Evolutionary conservation across 2,888 invertebrate genomes (phyloP), one percentile per base, ranked within the genome.

Genomic region (Scaptodrosophila latifasciaeformis): DNA sequence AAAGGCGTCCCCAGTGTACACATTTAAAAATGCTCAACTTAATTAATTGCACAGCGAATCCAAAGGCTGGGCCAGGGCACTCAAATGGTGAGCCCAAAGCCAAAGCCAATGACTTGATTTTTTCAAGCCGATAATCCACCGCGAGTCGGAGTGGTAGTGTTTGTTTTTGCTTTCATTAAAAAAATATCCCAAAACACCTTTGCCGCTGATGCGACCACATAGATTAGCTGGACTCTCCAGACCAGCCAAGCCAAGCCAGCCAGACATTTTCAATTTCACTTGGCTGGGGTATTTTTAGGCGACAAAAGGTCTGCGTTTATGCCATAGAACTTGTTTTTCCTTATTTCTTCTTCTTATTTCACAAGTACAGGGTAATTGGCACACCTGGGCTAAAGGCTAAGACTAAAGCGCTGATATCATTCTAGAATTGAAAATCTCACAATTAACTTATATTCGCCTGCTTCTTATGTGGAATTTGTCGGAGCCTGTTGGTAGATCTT

Each of bases 1-100:
- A 40, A 13, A 39, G 31, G 30, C 40, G 31, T 39, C 39, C 17
- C 30, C 13, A 1, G 0, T 9, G 37, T 13, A 17, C 37, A 76
- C 72, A 74, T 72, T 76, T 74, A 74, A 76, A 75, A 75, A 74
- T 77, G 74, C 78, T 77, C 74, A 70, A 66, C 62, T 75, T 76
- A 76, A 76, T 76, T 76, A 76, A 76, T 76, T 78, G 78, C 75
- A 58, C 66, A 66, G 59, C 72, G 62, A 72, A 71, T 70, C 65
- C 68, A 61, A 53, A 52, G 60, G 45, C 49, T 34, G 40, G 48
- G 15, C 2, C 1, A 6, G 49, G 42, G 30, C 43, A 39, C 34
- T n/a, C n/a, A 34, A 57, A 18, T 43, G 4, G 40, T 49, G 59
- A 59, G 59, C 49, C 67, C 71, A 57, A 27, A 54, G 49, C 44